Evolutionary conservation across 1,140 invertebrate species (phyloP), one percentile per base, ranked within the genome.

Genomic region (Drosophila pseudoananassae): DNA sequence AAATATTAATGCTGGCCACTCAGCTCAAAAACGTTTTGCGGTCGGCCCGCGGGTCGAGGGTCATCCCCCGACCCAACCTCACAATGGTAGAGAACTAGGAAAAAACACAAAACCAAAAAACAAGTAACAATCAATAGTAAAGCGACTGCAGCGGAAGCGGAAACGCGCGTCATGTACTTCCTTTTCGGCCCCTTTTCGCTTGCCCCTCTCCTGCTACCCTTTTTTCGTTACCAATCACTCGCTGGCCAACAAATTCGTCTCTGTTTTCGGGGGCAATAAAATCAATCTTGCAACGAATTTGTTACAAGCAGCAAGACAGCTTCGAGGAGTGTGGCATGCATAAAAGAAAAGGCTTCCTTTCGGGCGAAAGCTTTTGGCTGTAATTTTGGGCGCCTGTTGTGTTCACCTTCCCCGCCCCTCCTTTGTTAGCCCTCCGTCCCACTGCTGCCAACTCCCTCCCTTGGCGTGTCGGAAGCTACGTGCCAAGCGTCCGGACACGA

Each of bases 141-240:
- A 69, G 63, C 65, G 64, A 58, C 82, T 66, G 70, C 76, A 81
- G 47, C 83, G 78, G 83, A 88, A 88, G 70, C 83, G 83, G 83
- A 88, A 88, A 88, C 79, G 83, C 76, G 81, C 83, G 78, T 79
- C 83, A 79, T 88, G 83, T 88, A 83, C 78, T 79, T 89, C 78
- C 83, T 66, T 71, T 12, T 54, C 63, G 61, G 47, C 55, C 59
- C 23, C 15, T 12, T 64, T 51, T 36, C n/a, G 12, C 12, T 3
- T 3, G 9, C 10, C 31, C 31, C 31, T 33, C 31, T 27, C 55
- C 31, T 23, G 15, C 52, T 51, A 14, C 47, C 47, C 47, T 27
- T 43, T 52, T 9, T 36, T 20, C 38, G 33, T 52, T 23, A 45
- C 68, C 65, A 65, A 69, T 69, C 65, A 55, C 61, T 69, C 25